Evolutionary conservation across 2,888 invertebrate species (phyloP).

Genomic region (Galeopsomyia nigrocyanea): DNA sequence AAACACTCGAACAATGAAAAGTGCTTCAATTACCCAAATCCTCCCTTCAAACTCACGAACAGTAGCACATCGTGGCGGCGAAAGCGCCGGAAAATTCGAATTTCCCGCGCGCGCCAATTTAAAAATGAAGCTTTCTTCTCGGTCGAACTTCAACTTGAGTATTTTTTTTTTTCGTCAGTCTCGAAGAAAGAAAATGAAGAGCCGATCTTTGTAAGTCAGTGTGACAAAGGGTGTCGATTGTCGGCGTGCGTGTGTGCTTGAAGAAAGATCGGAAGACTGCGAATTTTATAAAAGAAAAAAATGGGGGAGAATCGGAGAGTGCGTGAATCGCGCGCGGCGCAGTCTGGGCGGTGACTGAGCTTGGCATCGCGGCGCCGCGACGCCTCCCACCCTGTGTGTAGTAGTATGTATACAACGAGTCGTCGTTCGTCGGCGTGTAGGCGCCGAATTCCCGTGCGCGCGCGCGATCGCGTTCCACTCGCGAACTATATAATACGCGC

Average conservation of each 20-base stretch:
- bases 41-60: constrained; percentile 6
- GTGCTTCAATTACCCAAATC: background rate
- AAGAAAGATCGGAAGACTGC: background rate
- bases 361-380: constrained; percentile 57
- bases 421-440: constrained; percentile 2
- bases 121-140: background rate
- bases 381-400: constrained; percentile 48
- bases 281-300: background rate
- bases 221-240: no score
- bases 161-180: no score
- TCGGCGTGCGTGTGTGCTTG: background rate
- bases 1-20: background rate
- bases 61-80: background rate
- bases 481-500: background rate
- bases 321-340: constrained; percentile 53
- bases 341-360: constrained; percentile 66
- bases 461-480: background rate
- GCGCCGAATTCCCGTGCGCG: constrained; percentile 1
- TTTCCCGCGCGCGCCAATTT: constrained; percentile 28
- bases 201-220: no score
- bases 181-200: no score
- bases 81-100: constrained; percentile 13
- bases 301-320: background rate
- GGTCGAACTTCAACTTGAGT: no score
- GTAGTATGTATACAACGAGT: background rate